Percentiles rank a stretch among this genome's conserved stretches.
Evolutionary conservation across 2,113 vertebrate genomes (phyloP).

Genomic region (Philantomba maxwellii): DNA sequence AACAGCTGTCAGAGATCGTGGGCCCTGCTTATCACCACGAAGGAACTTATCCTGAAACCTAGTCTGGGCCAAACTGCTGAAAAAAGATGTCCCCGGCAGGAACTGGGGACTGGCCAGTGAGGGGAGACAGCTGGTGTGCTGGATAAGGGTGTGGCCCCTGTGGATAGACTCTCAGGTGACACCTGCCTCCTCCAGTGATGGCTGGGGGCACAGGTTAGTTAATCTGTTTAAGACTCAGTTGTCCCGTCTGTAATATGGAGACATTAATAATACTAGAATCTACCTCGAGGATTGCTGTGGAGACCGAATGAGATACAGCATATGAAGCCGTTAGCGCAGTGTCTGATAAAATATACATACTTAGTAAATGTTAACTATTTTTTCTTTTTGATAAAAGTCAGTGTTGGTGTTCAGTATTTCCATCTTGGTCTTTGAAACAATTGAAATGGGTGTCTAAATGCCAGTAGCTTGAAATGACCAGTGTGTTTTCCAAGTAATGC

Average conservation of each 20-base stretch:
- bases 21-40: constrained; percentile 78
- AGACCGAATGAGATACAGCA: background rate
- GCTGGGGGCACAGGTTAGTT: background rate
- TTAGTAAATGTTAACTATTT: background rate
- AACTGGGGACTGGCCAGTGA: background rate
- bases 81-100: background rate
- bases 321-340: fast-evolving
- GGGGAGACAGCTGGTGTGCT: background rate
- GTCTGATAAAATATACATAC: background rate
- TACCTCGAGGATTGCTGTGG: background rate
- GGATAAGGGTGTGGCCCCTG: background rate
- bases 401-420: background rate
- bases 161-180: background rate
- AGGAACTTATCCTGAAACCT: constrained; percentile 76
- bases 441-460: background rate
- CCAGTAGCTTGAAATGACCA: background rate
- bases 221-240: background rate
- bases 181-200: background rate
- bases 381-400: background rate
- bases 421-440: background rate
- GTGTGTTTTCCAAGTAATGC: background rate
- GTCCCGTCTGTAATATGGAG: background rate
- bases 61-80: constrained; percentile 52
- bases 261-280: too few species aligned
- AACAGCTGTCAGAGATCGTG: constrained; percentile 88